Percentiles rank a stretch among this genome's conserved stretches.
phyloP scores from a whole-genome alignment of 2,113 vertebrate genomes.

The Xyliphius kryptos region DNA sequence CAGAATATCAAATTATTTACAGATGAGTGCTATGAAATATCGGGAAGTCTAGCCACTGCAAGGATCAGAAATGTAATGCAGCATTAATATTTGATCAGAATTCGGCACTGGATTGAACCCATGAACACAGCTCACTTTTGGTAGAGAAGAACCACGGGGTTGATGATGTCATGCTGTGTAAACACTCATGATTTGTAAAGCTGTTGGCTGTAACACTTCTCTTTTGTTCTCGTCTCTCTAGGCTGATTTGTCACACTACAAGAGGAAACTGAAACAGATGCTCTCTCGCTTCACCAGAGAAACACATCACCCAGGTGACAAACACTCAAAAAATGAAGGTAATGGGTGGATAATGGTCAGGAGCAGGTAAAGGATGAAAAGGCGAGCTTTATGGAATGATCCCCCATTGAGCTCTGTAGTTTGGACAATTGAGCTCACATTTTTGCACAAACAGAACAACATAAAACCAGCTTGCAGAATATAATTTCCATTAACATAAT shows the following conservation, averaged over 20 bases:
- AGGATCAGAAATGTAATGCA: no score
- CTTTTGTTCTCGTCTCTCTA: constrained; percentile 2
- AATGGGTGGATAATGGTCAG: background rate
- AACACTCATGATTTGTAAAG: constrained; percentile 26
- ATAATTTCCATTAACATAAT: background rate
- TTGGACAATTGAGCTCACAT: background rate
- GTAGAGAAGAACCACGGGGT: background rate
- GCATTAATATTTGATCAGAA: no score
- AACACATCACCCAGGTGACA: constrained; percentile 3
- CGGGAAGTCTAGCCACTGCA: no score
- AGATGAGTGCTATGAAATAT: no score
- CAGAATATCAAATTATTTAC: no score
- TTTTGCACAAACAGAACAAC: background rate
- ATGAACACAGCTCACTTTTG: background rate
- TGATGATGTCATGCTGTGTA: constrained; percentile 20
- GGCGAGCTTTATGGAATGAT: background rate
- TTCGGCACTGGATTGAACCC: no score
- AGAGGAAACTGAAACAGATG: constrained; percentile 10
- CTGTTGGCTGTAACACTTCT: constrained; percentile 18
- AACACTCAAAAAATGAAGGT: constrained; percentile 2
- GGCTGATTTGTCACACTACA: constrained; percentile 6
- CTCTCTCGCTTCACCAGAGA: background rate
- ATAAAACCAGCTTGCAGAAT: background rate
- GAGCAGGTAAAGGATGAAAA: background rate
- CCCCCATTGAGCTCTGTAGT: background rate